These are phyloP conservation scores for Bubo blakistoni DNA, from an alignment of 2,113 vertebrate species.

Conservation along the genomic window DNA sequence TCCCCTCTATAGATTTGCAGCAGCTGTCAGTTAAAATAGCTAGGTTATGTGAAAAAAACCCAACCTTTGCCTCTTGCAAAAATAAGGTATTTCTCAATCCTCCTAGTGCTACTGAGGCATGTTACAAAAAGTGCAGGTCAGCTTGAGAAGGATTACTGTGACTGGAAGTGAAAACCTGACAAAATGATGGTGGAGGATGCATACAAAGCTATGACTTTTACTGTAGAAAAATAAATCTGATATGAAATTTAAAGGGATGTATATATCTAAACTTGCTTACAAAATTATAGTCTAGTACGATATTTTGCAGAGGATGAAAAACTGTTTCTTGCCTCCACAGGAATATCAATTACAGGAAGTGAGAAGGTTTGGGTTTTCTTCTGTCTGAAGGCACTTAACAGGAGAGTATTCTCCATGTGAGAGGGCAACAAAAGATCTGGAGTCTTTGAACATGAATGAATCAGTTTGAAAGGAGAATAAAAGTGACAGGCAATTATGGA, in stretches of 20 bases:
- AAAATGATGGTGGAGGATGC: neutral
- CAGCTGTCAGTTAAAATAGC: neutral
- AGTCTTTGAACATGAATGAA: neutral
- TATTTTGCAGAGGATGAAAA: neutral
- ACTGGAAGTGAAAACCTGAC: neutral
- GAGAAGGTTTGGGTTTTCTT: neutral
- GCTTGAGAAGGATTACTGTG: neutral
- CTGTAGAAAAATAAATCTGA: neutral
- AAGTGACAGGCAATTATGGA: neutral
- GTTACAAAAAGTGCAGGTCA: neutral
- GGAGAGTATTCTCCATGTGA: neutral
- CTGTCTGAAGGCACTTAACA: neutral
- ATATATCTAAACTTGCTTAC: neutral
- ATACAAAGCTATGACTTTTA: neutral
- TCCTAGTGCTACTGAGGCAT: neutral
- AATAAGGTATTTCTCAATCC: neutral
- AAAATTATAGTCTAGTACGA: neutral
- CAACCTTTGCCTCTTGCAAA: neutral
- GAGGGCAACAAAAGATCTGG: neutral
- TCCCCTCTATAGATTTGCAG: neutral
- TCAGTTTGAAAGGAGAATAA: neutral
- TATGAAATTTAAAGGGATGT: neutral
- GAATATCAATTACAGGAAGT: neutral
- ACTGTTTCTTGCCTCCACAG: neutral
- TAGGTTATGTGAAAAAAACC: neutral